phyloP scores from a whole-genome alignment of 1,140 invertebrate genomes.

The Drosophila mauritiana region DNA sequence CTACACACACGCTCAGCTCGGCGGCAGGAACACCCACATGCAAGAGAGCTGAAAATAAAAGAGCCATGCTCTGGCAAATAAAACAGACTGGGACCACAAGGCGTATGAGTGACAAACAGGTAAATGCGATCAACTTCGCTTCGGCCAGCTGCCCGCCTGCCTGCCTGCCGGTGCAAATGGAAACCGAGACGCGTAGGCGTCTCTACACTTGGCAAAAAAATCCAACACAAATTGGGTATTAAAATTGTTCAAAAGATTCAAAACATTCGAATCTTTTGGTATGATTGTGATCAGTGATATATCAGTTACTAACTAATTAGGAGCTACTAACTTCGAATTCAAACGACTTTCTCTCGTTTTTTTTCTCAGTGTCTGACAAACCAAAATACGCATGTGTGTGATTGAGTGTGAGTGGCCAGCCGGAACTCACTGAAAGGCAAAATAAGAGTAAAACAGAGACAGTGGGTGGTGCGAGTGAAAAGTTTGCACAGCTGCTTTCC shows the following conservation, averaged over 20 bases:
- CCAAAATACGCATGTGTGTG: conserved; percentile 25
- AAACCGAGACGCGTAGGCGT: conserved; percentile 56
- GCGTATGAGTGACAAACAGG: conserved; percentile 72
- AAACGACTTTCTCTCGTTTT: background rate
- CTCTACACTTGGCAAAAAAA: conserved; percentile 2
- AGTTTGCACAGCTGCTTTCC: conserved; percentile 44
- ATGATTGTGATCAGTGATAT: no score
- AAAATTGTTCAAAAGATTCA: background rate
- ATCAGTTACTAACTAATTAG: no score
- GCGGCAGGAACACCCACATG: conserved; percentile 27
- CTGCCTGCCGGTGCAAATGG: conserved; percentile 46
- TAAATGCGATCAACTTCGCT: conserved; percentile 64
- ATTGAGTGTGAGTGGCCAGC: conserved; percentile 42
- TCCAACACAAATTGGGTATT: background rate
- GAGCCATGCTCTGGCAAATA: conserved; percentile 4
- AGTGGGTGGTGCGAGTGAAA: conserved; percentile 17
- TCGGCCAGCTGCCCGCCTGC: conserved; percentile 43
- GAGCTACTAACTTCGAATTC: background rate
- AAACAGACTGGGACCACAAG: conserved; percentile 44
- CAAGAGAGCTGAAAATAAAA: conserved; percentile 15
- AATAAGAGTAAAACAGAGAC: conserved; percentile 3
- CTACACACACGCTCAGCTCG: conserved; percentile 4
- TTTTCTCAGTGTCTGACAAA: conserved; percentile 9
- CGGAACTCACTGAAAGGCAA: conserved; percentile 41
- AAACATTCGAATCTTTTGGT: no score